Base-by-base conservation (phyloP, 2,888 invertebrate species). In the Tetheella fluctuosa region DNA sequence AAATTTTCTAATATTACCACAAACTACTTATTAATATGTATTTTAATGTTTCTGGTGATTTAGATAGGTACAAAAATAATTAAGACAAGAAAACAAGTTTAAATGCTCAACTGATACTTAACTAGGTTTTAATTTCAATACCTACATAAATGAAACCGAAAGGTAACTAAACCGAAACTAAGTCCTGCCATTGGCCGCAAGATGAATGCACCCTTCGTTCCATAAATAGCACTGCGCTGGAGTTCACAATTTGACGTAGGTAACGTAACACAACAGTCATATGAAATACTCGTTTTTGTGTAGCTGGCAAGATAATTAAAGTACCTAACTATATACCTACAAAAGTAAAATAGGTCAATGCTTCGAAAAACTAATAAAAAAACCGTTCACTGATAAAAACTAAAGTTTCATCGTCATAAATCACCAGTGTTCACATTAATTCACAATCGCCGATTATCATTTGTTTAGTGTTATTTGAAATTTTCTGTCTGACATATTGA, bases 191-290 rank as follows among this genome's bases (percentile, higher is more conserved):
- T 4, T 12, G 25, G 37, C 34, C 20, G 59, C 60, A 80, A 83
- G 90, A 85, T 83, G 88, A 89, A 83, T 84, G 89, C 83, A 87
- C 88, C 79, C 72, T 73, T 58, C 59, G 59, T 71, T 77, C 84
- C 79, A 83, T 81, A 86, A 85, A 88, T 88, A 86, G 79, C 79
- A 6, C 62, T 59, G 61, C 59, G 58, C 55, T 67, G 34, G 65
- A 68, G 66, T 64, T 65, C 59, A 61, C 13, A 13, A 13, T 64
- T 71, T 54, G 23, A 28, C 12, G 10, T 59, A 54, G 59, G 5
- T 48, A 20, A n/a, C 20, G 2, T 3, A 34, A 34, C 20, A 6
- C 13, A 34, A 34, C 34, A 48, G 48, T 48, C 48, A 48, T 20
- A 48, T 20, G 20, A n/a, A n/a, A 48, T 20, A 10, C 48, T 20